These are phyloP conservation scores for Genyomyrus donnyi DNA, from an alignment of 2,113 vertebrate species.

Conservation along the genomic window DNA sequence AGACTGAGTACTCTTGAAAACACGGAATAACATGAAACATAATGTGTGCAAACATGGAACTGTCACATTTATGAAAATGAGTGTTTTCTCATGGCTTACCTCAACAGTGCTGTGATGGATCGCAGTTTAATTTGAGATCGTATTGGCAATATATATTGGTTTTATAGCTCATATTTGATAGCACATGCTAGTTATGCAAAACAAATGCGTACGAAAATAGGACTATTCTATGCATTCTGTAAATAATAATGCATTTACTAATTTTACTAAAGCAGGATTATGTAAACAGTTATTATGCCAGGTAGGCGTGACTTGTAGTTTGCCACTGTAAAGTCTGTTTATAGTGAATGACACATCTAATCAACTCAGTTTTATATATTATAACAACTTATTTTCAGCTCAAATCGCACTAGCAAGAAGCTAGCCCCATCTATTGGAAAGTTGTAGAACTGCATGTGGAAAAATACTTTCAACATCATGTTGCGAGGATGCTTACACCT, in stretches of 20 bases:
- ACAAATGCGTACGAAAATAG: background rate
- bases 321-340: background rate
- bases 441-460: background rate
- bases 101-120: background rate
- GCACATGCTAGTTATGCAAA: background rate
- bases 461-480: background rate
- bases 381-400: background rate
- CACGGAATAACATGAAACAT: background rate
- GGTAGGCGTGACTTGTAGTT: background rate
- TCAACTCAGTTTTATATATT: background rate
- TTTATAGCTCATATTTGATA: background rate
- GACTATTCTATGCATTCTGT: background rate
- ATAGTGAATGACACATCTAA: background rate
- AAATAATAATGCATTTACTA: background rate
- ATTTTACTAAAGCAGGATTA: background rate
- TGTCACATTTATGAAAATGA: background rate
- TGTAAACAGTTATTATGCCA: background rate
- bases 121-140: background rate
- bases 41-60: background rate
- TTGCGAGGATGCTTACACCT: background rate
- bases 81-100: background rate
- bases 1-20: background rate
- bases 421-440: conserved; percentile 1
- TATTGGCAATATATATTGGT: background rate
- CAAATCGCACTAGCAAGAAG: background rate